Conservation (phyloP, 2,888 invertebrate genomes). For the Eristalis pertinax region DNA sequence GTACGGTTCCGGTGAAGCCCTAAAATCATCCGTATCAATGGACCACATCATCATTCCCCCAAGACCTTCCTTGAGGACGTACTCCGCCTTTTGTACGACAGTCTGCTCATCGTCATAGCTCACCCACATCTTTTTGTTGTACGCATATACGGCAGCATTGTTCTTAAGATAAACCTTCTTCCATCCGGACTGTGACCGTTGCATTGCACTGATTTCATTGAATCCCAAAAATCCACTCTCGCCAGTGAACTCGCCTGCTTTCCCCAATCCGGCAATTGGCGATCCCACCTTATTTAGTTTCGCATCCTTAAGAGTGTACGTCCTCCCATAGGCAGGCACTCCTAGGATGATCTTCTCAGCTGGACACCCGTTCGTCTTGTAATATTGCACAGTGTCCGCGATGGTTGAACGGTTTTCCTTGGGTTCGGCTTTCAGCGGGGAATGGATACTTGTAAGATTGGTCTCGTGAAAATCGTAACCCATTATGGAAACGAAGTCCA, state of each 20-base stretch:
- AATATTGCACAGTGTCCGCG: constrained; percentile 78
- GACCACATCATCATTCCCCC: constrained; percentile 83
- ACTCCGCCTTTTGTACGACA: constrained; percentile 78
- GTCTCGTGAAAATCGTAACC: constrained; percentile 81
- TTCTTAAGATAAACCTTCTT: constrained; percentile 74
- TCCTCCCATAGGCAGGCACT: constrained; percentile 80
- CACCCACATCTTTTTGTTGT: constrained; percentile 79
- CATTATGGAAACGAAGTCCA: constrained; percentile 83
- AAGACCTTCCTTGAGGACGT: constrained; percentile 78
- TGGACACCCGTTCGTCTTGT: constrained; percentile 78
- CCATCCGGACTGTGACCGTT: constrained; percentile 75
- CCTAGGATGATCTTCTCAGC: constrained; percentile 81
- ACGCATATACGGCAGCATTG: constrained; percentile 78
- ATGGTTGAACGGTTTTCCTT: constrained; percentile 60
- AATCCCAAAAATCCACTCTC: constrained; percentile 74
- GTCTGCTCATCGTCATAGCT: constrained; percentile 80
- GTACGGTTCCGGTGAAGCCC: constrained; percentile 77
- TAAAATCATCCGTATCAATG: constrained; percentile 83
- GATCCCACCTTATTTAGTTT: constrained; percentile 78
- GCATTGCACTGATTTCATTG: constrained; percentile 74
- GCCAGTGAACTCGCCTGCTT: constrained; percentile 74
- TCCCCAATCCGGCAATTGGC: constrained; percentile 73
- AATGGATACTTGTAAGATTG: constrained; percentile 80
- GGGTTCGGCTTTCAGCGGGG: constrained; percentile 77
- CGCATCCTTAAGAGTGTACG: constrained; percentile 78